Evolutionary conservation across 2,113 vertebrate genomes (phyloP).

Genomic region (Elanus axillaris): DNA sequence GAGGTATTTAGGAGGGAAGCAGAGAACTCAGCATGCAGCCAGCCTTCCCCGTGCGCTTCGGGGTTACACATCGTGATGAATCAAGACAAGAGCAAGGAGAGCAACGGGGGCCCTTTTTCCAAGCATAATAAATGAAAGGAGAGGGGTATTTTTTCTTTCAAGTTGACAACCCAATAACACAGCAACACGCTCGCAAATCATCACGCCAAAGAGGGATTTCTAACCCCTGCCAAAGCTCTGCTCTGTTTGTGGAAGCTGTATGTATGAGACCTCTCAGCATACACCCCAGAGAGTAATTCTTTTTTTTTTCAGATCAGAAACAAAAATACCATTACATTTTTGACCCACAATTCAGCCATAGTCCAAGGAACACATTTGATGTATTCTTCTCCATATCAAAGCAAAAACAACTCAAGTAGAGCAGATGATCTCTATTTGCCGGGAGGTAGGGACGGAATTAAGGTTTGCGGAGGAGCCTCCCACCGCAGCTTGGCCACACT

Average conservation of each 20-base stretch:
- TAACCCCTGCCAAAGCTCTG: not conserved
- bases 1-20: not conserved
- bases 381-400: not conserved
- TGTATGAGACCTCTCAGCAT: not conserved
- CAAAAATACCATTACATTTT: not conserved
- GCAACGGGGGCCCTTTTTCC: not conserved
- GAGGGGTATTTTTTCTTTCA: not conserved
- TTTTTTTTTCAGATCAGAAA: not conserved
- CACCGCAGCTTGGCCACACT: rapidly evolving
- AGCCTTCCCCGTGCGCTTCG: rapidly evolving
- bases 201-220: not conserved
- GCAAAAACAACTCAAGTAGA: not conserved
- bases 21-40: not conserved
- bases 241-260: not conserved
- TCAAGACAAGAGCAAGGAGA: not conserved
- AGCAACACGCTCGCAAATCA: not conserved
- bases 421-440: not conserved
- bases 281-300: not conserved
- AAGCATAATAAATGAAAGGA: not conserved
- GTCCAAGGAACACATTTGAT: not conserved
- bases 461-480: not conserved
- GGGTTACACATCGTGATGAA: not conserved
- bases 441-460: not conserved
- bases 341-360: not conserved
- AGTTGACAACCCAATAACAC: not conserved